Evolutionary conservation across 2,888 invertebrate species (phyloP), one percentile per base, ranked within the genome.

Genomic region (Hipparchia sbordonii): DNA sequence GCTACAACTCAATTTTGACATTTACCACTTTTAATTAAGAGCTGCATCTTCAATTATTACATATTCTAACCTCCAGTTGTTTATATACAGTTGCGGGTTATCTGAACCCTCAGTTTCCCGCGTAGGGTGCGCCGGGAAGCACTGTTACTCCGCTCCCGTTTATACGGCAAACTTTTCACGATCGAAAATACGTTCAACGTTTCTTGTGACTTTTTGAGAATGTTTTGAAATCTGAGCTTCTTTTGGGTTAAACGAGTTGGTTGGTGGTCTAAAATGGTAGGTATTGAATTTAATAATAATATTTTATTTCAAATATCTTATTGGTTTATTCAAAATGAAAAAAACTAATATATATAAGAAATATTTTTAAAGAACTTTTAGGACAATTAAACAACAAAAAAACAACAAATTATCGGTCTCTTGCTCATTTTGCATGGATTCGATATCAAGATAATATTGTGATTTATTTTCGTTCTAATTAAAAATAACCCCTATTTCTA

Each of bases 61-160:
- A 70, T 78, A 69, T 72, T 70, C 81, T 82, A 70, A 77, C 71
- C 51, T 71, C 76, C 74, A 70, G 78, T 81, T 84, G 86, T 87
- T 87, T 87, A 88, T 88, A 89, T 84, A 82, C 83, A 77, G 82
- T 80, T 80, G 81, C 80, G 74, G 76, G 79, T 78, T 77, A 78
- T 74, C 73, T 62, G 78, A 80, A 79, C 84, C 86, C 85, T 87
- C 89, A 90, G 91, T 91, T 72, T 79, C 82, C 81, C 87, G 85
- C 85, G 87, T 80, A 84, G 85, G 81, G 82, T 83, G 82, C 84
- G 67, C 74, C 62, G 76, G 75, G 74, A 79, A 81, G 68, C 74
- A 77, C 75, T 74, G 76, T 70, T 77, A 73, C 77, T 77, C 46
- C 52, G 67, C 23, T 71, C 67, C 67, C 67, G 59, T 13, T 9